phyloP scores from a whole-genome alignment of 1,140 invertebrate genomes.

The Nomia melanderi region DNA sequence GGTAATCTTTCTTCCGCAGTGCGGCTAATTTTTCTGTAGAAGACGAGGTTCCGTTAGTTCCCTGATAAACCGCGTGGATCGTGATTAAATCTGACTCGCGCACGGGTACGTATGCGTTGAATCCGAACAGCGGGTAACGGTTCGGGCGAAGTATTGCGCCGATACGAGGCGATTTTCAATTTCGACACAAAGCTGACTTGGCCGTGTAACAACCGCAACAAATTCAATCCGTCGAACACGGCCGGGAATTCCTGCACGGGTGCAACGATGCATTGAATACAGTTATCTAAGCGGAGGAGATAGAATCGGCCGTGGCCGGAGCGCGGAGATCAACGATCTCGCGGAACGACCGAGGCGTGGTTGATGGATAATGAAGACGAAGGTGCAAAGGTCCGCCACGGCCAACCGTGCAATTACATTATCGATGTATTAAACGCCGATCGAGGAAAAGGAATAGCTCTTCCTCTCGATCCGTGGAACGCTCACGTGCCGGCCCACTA shows the following conservation, averaged over 20 bases:
- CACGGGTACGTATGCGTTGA: too few species aligned
- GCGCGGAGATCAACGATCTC: conserved; percentile 55
- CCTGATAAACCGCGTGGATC: too few species aligned
- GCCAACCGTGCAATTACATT: conserved; percentile 52
- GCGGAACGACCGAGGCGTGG: conserved; percentile 55
- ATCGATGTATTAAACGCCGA: conserved; percentile 56
- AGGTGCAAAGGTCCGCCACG: conserved; percentile 62
- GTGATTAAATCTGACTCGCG: too few species aligned
- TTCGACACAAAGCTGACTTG: neutral
- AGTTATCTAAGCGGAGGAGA: conserved; percentile 41
- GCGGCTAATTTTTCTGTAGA: too few species aligned
- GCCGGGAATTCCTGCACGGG: conserved; percentile 1
- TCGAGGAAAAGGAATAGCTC: conserved; percentile 46
- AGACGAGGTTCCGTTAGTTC: too few species aligned
- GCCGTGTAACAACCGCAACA: neutral
- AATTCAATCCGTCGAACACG: conserved; percentile 23
- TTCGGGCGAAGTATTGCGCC: neutral
- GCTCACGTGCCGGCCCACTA: conserved; percentile 7
- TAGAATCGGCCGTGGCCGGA: conserved; percentile 35
- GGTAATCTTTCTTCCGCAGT: too few species aligned
- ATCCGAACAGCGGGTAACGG: too few species aligned
- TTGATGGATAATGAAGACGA: conserved; percentile 61
- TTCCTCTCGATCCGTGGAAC: conserved; percentile 30
- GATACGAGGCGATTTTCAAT: neutral
- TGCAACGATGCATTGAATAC: conserved; percentile 25